Base-by-base conservation (phyloP, 2,888 invertebrate species). In the Rhamnusium bicolor region DNA sequence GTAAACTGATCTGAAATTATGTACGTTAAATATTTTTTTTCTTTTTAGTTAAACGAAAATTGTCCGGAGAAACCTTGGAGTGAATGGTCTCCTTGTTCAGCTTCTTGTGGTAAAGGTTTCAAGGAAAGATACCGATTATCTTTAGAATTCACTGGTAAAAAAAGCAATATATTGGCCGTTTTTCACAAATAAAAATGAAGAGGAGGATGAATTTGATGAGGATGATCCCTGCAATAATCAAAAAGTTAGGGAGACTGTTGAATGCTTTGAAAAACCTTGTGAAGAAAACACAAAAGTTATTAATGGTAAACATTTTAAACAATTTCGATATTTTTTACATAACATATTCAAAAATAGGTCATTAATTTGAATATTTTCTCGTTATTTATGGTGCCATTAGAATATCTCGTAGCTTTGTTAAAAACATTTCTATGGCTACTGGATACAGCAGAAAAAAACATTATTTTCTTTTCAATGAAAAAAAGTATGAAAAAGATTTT, bases 81-180 rank as follows among this genome's bases (percentile, higher is more conserved):
- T 58, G 90, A 91, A 8, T 96, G 96, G 95, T 93, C 94, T 1
- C 93, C 95, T 1, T 96, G 96, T 86, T 92, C 94, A 12, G 92
- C 92, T 24, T 91, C 92, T 0, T 97, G 96, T 85, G 96, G 95
- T 0, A 93, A 92, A 79, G 96, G 96, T 0, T 89, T 90, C 19
- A 90, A 92, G 72, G 89, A 91, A 80, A 90, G 95, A 67, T 91
- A 91, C 53, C 89, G 94, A 10, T 71, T 87, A 6, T 83, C 84
- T 1, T 72, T 84, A 2, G 85, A 89, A 40, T 74, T 70, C 21
- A 77, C 74, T 3, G 77, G 77, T 5, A 76, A 74, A 18, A n/a
- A 77, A 81, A 49, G 76, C 79, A 6, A 74, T 79, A 16, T 81
- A 78, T 47, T 83, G 83, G 80, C 84, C 84, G 4, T 77, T 82